phyloP scores from a whole-genome alignment of 2,113 vertebrate species.

The Nematolebias whitei region DNA sequence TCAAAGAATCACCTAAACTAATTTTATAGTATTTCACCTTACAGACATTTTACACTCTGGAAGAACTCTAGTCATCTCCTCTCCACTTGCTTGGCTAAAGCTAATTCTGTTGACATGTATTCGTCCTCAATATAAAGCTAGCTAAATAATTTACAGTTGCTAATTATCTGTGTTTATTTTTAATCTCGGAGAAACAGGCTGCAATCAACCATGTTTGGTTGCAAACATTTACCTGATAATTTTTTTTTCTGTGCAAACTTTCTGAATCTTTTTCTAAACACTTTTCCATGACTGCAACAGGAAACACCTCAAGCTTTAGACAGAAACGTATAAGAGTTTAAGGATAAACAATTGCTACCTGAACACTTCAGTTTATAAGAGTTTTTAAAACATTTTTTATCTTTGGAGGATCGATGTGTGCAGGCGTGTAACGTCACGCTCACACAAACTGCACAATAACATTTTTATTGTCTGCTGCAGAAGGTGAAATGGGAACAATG shows the following conservation, averaged over 20 bases:
- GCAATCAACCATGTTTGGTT: neutral
- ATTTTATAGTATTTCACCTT: neutral
- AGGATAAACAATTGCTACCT: neutral
- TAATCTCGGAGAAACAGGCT: neutral
- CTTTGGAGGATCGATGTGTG: too few relatives aligned
- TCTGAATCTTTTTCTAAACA: neutral
- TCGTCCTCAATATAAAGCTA: neutral
- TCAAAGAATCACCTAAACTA: conserved; percentile 6
- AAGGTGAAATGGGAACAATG: too few relatives aligned
- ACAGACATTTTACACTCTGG: neutral
- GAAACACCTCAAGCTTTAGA: neutral
- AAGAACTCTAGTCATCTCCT: neutral
- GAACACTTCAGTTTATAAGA: too few relatives aligned
- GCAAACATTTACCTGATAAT: neutral
- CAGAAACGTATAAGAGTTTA: neutral
- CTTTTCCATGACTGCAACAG: neutral
- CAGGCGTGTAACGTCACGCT: too few relatives aligned
- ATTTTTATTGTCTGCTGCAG: too few relatives aligned
- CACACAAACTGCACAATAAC: too few relatives aligned
- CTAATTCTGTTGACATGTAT: conserved; percentile 1
- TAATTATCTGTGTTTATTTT: neutral
- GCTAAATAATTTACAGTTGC: neutral
- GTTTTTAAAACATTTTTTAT: too few relatives aligned
- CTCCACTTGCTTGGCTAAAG: neutral
- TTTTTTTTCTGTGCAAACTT: neutral